Evolutionary conservation across 2,888 invertebrate species (phyloP).

Genomic region (Scaptodrosophila latifasciaeformis): DNA sequence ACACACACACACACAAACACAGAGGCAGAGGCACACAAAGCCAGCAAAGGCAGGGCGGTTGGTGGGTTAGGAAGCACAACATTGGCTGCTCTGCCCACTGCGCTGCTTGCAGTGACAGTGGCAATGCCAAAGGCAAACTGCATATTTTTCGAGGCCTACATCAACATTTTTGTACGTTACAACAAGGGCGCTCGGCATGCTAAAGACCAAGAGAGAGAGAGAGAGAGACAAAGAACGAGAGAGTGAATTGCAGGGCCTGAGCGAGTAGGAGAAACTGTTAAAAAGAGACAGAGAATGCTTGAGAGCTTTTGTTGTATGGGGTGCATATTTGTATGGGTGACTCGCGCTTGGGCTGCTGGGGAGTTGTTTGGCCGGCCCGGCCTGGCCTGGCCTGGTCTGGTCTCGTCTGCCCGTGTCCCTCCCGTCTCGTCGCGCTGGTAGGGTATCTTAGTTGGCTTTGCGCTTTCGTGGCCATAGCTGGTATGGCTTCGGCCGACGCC

Average conservation of each 20-base stretch:
- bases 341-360: constrained; percentile 28
- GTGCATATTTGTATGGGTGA: constrained; percentile 4
- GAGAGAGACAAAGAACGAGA: constrained; percentile 13
- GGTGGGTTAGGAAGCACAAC: background rate
- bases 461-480: constrained; percentile 51
- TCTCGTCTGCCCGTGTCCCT: constrained; percentile 6
- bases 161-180: constrained; percentile 57
- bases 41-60: background rate
- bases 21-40: constrained; percentile 6
- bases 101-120: constrained; percentile 63
- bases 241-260: background rate
- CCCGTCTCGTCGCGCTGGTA: background rate
- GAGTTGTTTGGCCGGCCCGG: constrained; percentile 30
- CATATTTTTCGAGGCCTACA: constrained; percentile 65
- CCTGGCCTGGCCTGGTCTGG: constrained; percentile 6
- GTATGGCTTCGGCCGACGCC: constrained; percentile 41
- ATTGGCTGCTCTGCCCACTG: constrained; percentile 12
- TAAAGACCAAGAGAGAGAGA: constrained; percentile 8
- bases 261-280: background rate
- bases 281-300: constrained; percentile 13
- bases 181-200: constrained; percentile 40
- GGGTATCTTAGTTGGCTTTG: constrained; percentile 2
- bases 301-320: background rate
- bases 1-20: constrained; percentile 24
- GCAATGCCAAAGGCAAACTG: constrained; percentile 70